These are phyloP conservation scores for Danio albolineatus DNA, from an alignment of 2,797 vertebrate genomes.

Conservation along the genomic window DNA sequence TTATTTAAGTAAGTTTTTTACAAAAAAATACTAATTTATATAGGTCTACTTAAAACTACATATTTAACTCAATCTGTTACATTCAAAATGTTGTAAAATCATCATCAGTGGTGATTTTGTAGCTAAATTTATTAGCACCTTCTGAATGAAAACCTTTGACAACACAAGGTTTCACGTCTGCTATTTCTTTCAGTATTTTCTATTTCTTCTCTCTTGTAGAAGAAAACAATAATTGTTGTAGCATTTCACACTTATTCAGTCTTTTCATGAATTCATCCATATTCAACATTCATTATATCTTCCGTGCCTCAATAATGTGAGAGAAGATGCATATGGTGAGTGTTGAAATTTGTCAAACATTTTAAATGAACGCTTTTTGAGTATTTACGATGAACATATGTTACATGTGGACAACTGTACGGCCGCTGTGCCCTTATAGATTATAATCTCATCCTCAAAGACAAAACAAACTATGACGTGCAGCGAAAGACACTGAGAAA, in stretches of 20 bases:
- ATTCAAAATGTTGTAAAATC: too few species aligned
- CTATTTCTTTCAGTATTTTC: background rate
- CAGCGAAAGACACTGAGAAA: conserved; percentile 10
- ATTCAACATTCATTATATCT: conserved; percentile 6
- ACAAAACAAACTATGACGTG: background rate
- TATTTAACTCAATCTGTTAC: too few species aligned
- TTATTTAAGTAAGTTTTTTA: too few species aligned
- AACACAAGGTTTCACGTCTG: too few species aligned
- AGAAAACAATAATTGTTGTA: background rate
- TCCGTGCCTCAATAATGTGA: background rate
- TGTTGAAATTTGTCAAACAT: background rate
- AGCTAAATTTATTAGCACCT: too few species aligned
- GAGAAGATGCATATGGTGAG: too few species aligned
- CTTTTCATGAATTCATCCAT: background rate
- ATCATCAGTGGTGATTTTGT: too few species aligned
- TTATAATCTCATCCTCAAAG: background rate
- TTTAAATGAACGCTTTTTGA: background rate
- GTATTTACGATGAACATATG: background rate
- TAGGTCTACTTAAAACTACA: too few species aligned
- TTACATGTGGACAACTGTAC: background rate
- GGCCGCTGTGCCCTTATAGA: background rate
- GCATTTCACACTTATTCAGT: background rate
- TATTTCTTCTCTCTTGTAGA: background rate
- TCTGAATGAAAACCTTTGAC: too few species aligned
- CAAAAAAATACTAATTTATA: too few species aligned